Evolutionary conservation across 2,797 vertebrate genomes (phyloP).

Genomic region (Kryptolebias ocellatus): DNA sequence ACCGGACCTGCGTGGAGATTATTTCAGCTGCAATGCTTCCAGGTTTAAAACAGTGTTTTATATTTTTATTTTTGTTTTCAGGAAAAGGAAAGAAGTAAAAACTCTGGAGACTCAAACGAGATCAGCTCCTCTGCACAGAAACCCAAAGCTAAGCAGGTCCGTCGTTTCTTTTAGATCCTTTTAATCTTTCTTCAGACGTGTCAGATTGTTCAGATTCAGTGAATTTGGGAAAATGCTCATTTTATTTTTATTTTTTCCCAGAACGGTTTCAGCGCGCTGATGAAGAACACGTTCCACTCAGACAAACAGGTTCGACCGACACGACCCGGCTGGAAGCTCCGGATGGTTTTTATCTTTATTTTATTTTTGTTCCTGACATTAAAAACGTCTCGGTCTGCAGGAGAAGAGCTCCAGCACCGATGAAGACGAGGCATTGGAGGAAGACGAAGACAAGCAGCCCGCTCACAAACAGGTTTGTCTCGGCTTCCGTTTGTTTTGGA

Average conservation of each 20-base stretch:
- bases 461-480: constrained; percentile 61
- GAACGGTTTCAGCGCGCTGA: constrained; percentile 54
- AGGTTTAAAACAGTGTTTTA: not conserved
- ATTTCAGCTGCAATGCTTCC: not conserved
- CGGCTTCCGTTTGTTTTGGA: too few species aligned
- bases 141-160: constrained; percentile 63
- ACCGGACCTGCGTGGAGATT: not conserved
- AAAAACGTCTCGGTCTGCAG: constrained; percentile 34
- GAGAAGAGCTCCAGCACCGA: constrained; percentile 47
- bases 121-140: constrained; percentile 41
- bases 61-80: not conserved
- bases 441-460: constrained; percentile 30
- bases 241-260: constrained; percentile 30
- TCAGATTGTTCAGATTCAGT: too few species aligned
- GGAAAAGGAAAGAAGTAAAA: constrained; percentile 43
- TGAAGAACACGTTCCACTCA: constrained; percentile 50
- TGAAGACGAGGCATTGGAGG: constrained; percentile 36
- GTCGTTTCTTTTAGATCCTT: not conserved
- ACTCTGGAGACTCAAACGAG: constrained; percentile 32
- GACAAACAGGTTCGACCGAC: constrained; percentile 45
- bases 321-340: too few species aligned
- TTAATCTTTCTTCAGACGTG: too few species aligned
- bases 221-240: too few species aligned
- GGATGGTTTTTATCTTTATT: too few species aligned
- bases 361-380: too few species aligned